Conservation (phyloP, 2,888 invertebrate species). For the Phalera bucephala region DNA sequence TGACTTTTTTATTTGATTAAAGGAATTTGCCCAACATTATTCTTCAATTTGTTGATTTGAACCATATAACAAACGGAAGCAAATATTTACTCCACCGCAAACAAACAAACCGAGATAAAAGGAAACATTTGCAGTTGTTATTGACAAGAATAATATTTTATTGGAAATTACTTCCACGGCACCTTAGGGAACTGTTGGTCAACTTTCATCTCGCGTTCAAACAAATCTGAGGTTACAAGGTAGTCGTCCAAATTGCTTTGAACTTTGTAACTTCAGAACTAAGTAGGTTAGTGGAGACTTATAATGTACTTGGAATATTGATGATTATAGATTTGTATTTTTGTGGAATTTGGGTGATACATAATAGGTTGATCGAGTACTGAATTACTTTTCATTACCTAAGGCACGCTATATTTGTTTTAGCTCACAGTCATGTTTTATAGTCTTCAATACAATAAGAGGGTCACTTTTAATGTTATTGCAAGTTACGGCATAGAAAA, state of each 20-base stretch:
- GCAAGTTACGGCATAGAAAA: too few species aligned
- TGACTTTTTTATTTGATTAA: too few species aligned
- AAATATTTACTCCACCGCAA: conserved; percentile 3
- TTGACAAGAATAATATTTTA: conserved; percentile 15
- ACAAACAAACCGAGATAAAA: conserved; percentile 12
- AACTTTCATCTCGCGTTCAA: conserved; percentile 15
- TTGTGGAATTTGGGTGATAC: too few species aligned
- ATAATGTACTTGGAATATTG: too few species aligned
- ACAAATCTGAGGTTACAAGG: conserved; percentile 6
- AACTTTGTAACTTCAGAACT: conserved; percentile 6
- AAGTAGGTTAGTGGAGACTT: conserved; percentile 21
- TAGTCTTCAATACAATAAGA: too few species aligned
- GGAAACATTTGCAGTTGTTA: conserved; percentile 13
- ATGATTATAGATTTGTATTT: too few species aligned
- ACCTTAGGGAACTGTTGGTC: conserved; percentile 11
- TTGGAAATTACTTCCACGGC: conserved; percentile 16
- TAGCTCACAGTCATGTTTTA: too few species aligned
- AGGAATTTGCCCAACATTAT: neutral
- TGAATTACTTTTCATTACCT: too few species aligned
- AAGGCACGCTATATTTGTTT: too few species aligned
- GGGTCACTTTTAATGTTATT: too few species aligned
- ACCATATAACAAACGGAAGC: conserved; percentile 1
- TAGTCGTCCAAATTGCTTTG: conserved; percentile 16
- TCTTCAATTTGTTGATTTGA: neutral
- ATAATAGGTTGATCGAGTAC: too few species aligned